These are phyloP conservation scores for Apodemia duryi DNA, from an alignment of 2,888 invertebrate species.

Conservation along the genomic window DNA sequence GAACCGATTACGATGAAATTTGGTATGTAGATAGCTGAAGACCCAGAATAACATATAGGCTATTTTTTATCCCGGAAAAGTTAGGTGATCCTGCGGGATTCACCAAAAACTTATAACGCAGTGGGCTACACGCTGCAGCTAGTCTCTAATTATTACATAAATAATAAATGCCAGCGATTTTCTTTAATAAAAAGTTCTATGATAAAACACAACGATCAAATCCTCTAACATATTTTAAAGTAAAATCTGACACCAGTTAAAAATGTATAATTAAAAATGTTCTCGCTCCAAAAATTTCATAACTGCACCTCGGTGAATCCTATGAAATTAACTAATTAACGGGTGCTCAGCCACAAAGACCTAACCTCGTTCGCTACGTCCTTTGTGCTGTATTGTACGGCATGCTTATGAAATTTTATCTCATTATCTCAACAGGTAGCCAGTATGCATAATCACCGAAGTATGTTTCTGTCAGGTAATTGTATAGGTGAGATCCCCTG, in stretches of 20 bases:
- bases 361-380: constrained; percentile 15
- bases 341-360: constrained; percentile 23
- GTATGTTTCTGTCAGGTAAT: constrained; percentile 3
- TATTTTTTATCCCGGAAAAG: too few species aligned
- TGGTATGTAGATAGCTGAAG: too few species aligned
- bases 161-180: too few species aligned
- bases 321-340: constrained; percentile 36
- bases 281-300: constrained; percentile 11
- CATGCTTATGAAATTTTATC: constrained; percentile 18
- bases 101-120: too few species aligned
- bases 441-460: constrained; percentile 12
- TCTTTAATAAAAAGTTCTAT: too few species aligned
- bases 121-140: too few species aligned
- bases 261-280: constrained; percentile 14
- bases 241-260: constrained; percentile 4
- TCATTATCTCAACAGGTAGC: constrained; percentile 16
- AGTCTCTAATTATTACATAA: too few species aligned
- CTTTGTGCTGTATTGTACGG: constrained; percentile 26
- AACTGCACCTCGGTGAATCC: constrained; percentile 29
- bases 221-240: background rate
- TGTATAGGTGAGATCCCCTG: background rate
- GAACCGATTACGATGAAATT: too few species aligned
- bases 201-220: background rate
- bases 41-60: too few species aligned
- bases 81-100: too few species aligned